phyloP scores from a whole-genome alignment of 2,797 vertebrate genomes.

The Perodicticus potto region DNA sequence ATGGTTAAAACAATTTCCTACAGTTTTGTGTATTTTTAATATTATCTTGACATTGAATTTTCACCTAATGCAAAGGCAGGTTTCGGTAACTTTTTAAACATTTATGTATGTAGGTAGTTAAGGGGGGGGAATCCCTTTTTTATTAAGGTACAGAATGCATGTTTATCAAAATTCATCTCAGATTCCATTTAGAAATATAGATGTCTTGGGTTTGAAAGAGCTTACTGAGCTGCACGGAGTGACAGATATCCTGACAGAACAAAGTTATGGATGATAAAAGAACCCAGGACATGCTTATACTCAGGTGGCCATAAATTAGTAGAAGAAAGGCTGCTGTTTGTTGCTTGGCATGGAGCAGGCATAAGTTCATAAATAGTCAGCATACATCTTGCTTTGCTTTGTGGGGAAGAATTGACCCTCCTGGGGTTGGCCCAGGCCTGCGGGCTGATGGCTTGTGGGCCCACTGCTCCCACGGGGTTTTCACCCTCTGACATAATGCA shows the following conservation, averaged over 20 bases:
- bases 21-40: conserved; percentile 69
- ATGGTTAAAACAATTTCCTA: conserved; percentile 66
- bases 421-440: background rate
- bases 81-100: conserved; percentile 69
- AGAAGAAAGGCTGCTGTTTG: conserved; percentile 66
- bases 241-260: conserved; percentile 85
- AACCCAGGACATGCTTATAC: conserved; percentile 73
- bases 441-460: background rate
- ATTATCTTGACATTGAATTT: conserved; percentile 76
- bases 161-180: conserved; percentile 86
- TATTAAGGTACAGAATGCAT: conserved; percentile 77
- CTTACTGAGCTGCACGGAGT: conserved; percentile 80
- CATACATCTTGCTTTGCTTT: background rate
- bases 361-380: background rate
- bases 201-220: conserved; percentile 84
- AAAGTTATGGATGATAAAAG: conserved; percentile 81
- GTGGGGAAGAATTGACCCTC: background rate
- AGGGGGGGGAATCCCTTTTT: conserved; percentile 69
- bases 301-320: conserved; percentile 76
- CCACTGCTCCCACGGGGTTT: background rate
- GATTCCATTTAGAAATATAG: conserved; percentile 84
- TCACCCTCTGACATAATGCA: background rate
- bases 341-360: conserved; percentile 50
- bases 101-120: conserved; percentile 64
- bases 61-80: conserved; percentile 60